Evolutionary conservation across 2,797 vertebrate species (phyloP), one percentile per base, ranked within the genome.

Genomic region (Propithecus deckenii): DNA sequence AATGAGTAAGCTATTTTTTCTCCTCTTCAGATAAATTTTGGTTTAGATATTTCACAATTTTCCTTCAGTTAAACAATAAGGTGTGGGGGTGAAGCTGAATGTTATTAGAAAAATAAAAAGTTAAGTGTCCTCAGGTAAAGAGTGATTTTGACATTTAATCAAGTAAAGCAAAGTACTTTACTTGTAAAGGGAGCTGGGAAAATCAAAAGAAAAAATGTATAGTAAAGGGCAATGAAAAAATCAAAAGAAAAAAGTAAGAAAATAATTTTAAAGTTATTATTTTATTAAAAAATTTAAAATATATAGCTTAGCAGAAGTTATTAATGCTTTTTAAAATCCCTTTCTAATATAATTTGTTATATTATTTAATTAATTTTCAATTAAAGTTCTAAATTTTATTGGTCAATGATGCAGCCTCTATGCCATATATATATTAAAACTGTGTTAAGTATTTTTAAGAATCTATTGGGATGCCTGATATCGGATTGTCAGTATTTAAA

Each of bases 251-350:
- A 59, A 75, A 74, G 9, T 65, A 85, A 91, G 28, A 85, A 43
- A 87, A 74, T 12, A 85, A 89, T 57, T 78, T 25, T 65, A n/a
- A 95, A 90, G 38, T 83, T 20, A 65, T 67, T n/a, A 74, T 90
- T 79, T 94, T 57, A 71, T 95, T 86, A 69, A 87, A 90, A 86
- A 94, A 48, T 18, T 86, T 89, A 59, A 81, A 81, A 89, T 30
- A 74, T 48, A 18, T 30, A 65, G n/a, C 15, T 69, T 91, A 69
- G n/a, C 81, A 91, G 10, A 78, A 57, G 23, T 87, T 80, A 88
- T 59, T 76, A 55, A 67, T 83, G 22, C 75, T 43, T 92, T 88
- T 95, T 63, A 71, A 67, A 72, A 78, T 38, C 11, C 4, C n/a
- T 72, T 74, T 61, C 63, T 87, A 79, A 79, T 61, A 13, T 80